Base-by-base conservation (phyloP, 2,797 vertebrate genomes). In the Graptemys geographica region DNA sequence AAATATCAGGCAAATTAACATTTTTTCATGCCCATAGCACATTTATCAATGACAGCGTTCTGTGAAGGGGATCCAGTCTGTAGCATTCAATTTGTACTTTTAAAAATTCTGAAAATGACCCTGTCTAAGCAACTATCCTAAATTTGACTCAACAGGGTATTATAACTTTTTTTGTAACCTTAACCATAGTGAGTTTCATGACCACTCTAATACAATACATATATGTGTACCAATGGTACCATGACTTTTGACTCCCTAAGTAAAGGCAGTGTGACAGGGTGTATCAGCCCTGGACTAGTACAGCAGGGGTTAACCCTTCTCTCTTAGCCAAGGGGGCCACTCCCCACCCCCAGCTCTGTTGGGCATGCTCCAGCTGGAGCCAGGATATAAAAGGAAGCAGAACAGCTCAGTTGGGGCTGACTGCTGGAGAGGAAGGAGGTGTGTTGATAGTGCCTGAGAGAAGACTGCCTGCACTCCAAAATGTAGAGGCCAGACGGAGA, bases 51-150 rank as follows among this genome's bases (percentile, higher is more conserved):
- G 59, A 33, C 27, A 44, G 52, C 79, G 5, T 31, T 31, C 12
- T 3, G 3, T 37, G 23, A 78, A 83, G 1, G 4, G 12, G 25
- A 37, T 41, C 79, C 92, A 90, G 88, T 78, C n/a, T 47, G 49
- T 23, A 94, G 85, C n/a, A 92, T 15, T 0, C 49, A 2, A 13
- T 44, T 23, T 4, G 87, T 6, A 18, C 90, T 72, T 0, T 0
- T 53, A 12, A 11, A 27, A 76, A 76, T 76, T 31, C 8, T 92
- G 83, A 90, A 94, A 89, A 78, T 18, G 21, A 79, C 28, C 89
- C 11, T 86, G 86, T 72, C 65, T 69, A 79, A 87, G 74, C 5
- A 84, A 52, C 1, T 56, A 52, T 16, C 15, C 85, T 37, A 9
- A 2, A n/a, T 21, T 44, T 76, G 72, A 44, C 72, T 25, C 21